These are phyloP conservation scores for Dicentrarchus labrax DNA, from an alignment of 2,113 vertebrate genomes.

Conservation along the genomic window DNA sequence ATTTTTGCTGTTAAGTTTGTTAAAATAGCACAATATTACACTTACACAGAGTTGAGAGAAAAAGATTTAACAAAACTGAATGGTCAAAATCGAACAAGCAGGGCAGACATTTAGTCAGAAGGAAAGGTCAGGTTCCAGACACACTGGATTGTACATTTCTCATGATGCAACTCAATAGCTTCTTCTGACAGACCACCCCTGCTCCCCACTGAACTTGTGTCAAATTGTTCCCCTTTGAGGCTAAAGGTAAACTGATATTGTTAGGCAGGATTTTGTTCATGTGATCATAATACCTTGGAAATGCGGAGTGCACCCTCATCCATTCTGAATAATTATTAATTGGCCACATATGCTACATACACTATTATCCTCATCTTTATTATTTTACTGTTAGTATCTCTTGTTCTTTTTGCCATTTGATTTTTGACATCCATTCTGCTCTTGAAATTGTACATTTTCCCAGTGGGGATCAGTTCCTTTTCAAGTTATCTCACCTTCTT, in stretches of 20 bases:
- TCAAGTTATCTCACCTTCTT: slow-evolving; percentile 18
- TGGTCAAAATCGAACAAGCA: too few relatives aligned
- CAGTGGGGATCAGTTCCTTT: background rate
- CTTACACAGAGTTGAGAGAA: too few relatives aligned
- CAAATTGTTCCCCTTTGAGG: too few relatives aligned
- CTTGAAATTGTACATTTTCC: background rate
- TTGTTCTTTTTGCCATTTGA: background rate
- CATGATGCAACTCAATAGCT: background rate
- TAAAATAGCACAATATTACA: background rate
- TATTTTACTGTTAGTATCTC: background rate
- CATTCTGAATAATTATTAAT: too few relatives aligned
- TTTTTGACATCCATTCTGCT: background rate
- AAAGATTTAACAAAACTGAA: too few relatives aligned
- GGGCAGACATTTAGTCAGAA: too few relatives aligned
- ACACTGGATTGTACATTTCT: background rate
- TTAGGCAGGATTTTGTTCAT: too few relatives aligned
- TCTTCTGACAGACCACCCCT: too few relatives aligned
- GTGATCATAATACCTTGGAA: too few relatives aligned
- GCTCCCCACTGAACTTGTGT: too few relatives aligned
- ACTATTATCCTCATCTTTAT: background rate
- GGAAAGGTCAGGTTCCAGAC: too few relatives aligned
- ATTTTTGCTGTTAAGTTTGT: background rate
- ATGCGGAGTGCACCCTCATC: background rate
- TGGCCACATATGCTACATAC: too few relatives aligned
- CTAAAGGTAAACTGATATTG: background rate